Conservation (phyloP, 1,140 invertebrate species). For the Trichonephila clavipes region DNA sequence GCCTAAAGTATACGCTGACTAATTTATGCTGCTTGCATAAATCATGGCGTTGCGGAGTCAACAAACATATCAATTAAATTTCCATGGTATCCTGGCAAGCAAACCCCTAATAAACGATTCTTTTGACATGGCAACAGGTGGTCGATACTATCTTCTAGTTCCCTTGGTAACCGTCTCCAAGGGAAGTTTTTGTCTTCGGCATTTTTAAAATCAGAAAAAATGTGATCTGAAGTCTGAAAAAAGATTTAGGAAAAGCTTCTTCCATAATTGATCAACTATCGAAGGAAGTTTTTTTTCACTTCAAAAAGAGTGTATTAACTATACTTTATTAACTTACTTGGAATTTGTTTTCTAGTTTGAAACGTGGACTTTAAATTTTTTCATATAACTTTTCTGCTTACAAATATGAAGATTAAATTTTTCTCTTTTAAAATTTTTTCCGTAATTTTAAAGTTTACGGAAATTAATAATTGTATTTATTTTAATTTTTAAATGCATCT, state of each 20-base stretch:
- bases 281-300: no score
- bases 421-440: no score
- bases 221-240: neutral
- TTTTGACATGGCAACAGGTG: conserved; percentile 3
- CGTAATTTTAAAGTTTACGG: no score
- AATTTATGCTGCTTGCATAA: neutral
- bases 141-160: conserved; percentile 30
- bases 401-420: no score
- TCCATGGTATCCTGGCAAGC: neutral
- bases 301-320: no score
- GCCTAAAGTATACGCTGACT: neutral
- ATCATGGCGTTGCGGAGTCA: neutral
- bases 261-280: neutral
- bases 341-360: no score
- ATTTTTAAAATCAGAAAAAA: neutral
- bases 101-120: conserved; percentile 3
- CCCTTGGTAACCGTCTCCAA: neutral
- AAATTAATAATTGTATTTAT: no score
- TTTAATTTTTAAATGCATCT: no score
- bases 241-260: neutral
- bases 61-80: conserved; percentile 9
- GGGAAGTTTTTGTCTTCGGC: neutral
- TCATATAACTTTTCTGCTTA: no score
- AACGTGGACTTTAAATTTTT: no score
- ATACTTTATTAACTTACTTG: no score